These are phyloP conservation scores for Pegoplata infirma DNA, from an alignment of 2,888 invertebrate species.

Conservation along the genomic window DNA sequence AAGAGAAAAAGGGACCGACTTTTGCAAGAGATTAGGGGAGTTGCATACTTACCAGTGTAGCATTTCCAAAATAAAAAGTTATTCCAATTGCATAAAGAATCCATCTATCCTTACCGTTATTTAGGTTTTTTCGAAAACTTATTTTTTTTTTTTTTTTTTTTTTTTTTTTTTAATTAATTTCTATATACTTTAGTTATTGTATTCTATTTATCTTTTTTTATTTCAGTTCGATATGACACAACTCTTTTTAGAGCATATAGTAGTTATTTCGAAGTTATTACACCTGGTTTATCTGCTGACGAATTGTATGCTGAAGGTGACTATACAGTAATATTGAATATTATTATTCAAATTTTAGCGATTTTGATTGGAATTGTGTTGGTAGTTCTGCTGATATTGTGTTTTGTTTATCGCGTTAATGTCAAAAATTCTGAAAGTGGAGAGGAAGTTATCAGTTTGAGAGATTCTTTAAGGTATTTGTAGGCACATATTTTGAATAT, in stretches of 20 bases:
- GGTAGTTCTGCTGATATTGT: slow-evolving; percentile 82
- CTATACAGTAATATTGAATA: slow-evolving; percentile 79
- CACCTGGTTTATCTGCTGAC: slow-evolving; percentile 82
- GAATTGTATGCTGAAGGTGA: slow-evolving; percentile 77
- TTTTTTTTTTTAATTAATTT: too few relatives aligned
- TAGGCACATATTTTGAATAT: too few relatives aligned
- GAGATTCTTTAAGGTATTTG: slow-evolving; percentile 83
- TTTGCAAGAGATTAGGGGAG: too few relatives aligned
- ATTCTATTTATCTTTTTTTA: too few relatives aligned
- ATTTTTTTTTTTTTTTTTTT: too few relatives aligned
- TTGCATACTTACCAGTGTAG: too few relatives aligned
- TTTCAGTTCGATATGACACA: slow-evolving; percentile 72
- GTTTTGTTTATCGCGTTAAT: slow-evolving; percentile 83
- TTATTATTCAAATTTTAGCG: slow-evolving; percentile 84
- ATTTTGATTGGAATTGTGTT: slow-evolving; percentile 82
- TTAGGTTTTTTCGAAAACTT: too few relatives aligned
- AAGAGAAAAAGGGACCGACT: too few relatives aligned
- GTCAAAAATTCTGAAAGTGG: slow-evolving; percentile 83
- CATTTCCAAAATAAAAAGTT: too few relatives aligned
- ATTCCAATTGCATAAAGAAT: too few relatives aligned
- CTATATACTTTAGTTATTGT: too few relatives aligned
- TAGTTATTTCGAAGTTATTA: slow-evolving; percentile 85
- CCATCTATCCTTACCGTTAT: too few relatives aligned
- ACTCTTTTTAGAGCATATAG: slow-evolving; percentile 84
- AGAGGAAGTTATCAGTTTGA: slow-evolving; percentile 83